Base-by-base conservation (phyloP, 2,797 vertebrate species). In the Enoplosus armatus region DNA sequence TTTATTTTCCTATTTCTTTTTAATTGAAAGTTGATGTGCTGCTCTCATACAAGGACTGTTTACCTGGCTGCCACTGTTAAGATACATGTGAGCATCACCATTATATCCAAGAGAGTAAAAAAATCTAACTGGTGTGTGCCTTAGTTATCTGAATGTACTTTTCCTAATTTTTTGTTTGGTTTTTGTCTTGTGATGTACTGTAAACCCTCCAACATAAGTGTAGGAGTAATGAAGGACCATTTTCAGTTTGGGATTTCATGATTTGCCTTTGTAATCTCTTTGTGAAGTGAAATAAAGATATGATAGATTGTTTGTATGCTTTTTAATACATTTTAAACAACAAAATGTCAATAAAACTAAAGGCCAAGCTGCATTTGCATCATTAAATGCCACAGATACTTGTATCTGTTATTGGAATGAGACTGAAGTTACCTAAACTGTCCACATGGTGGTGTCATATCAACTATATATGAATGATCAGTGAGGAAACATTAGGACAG, bases 361-460 rank as follows among this genome's bases (percentile, higher is more conserved):
- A 27, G 9, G 3, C 56, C 27, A 6, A 14, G 18, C 6, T 20
- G 27, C 7, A 16, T 59, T 33, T 71, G 8, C 41, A 41, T 70
- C 14, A 24, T 33, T 24, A 5, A 63, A 45, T 59, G 2, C 15
- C 12, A 55, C 3, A 15, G 24, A 24, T 15, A 22, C 1, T 20
- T 8, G 5, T 16, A 55, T 5, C 54, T 62, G 18, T 59, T 18
- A n/a, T 14, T 63, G 4, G 12, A 74, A 39, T 79, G 27, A 65
- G 51, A 41, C 39, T 90, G 91, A 74, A 78, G 64, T 89, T 87
- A 82, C 90, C 41, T 6, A 14, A 53, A 11, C 8, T 79, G 83
- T 86, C 93, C 94, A 93, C 94, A 86, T 79, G 94, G 79, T 91
- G 94, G 93, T 66, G 89, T 37, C 66, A 78, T 80, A 73, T 72